phyloP scores from a whole-genome alignment of 2,113 vertebrate genomes.

The Ptilorrhoa leucosticta region DNA sequence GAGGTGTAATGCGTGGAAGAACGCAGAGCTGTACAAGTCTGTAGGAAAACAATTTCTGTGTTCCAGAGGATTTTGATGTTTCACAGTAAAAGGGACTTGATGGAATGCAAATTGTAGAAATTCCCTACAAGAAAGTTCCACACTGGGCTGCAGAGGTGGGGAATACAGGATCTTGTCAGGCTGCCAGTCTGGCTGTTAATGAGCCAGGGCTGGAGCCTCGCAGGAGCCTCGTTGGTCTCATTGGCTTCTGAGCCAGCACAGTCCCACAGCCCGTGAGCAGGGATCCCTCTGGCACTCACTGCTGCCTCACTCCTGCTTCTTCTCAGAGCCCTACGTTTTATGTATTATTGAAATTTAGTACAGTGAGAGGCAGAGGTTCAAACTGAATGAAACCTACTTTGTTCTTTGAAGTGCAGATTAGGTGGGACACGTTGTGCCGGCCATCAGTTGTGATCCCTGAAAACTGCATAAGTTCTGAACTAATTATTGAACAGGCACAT shows the following conservation, averaged over 20 bases:
- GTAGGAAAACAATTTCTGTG: not conserved
- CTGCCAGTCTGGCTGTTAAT: not conserved
- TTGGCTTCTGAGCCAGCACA: not conserved
- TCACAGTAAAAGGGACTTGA: not conserved
- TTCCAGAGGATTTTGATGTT: not conserved
- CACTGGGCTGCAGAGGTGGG: not conserved
- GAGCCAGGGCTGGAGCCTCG: not conserved
- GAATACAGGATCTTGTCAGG: not conserved
- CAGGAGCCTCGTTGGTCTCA: not conserved
- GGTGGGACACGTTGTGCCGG: not conserved
- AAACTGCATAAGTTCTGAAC: not conserved
- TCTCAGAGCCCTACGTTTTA: not conserved
- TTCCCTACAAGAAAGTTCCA: not conserved
- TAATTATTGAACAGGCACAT: not conserved
- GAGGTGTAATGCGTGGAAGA: not conserved
- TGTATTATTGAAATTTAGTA: not conserved
- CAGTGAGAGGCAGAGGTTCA: not conserved
- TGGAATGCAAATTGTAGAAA: not conserved
- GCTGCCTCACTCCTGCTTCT: not conserved
- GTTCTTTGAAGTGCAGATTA: not conserved
- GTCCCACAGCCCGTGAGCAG: not conserved
- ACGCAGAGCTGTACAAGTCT: not conserved
- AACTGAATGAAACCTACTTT: not conserved
- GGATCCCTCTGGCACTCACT: not conserved
- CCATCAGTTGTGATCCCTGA: not conserved